Conservation (phyloP, 2,797 vertebrate genomes). For the Xenops minutus region DNA sequence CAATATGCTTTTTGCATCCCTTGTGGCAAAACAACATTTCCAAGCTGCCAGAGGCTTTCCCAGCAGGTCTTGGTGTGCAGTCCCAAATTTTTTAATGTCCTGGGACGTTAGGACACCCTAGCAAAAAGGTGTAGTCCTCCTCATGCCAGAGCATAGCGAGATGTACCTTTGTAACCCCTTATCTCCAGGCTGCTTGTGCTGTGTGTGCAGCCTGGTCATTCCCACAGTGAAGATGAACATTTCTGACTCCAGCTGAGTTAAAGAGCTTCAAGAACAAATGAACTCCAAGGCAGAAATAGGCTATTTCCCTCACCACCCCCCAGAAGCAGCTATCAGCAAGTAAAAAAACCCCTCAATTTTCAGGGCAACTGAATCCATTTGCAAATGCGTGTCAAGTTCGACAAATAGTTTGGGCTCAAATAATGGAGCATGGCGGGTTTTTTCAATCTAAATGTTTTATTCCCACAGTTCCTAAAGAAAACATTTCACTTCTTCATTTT, state of each 20-base stretch:
- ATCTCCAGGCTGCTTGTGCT: neutral
- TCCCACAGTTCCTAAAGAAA: slow-evolving; percentile 18
- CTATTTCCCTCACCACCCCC: neutral
- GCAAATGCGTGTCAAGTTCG: neutral
- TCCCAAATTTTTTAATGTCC: neutral
- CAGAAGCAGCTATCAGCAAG: neutral
- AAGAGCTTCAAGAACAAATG: slow-evolving; percentile 14
- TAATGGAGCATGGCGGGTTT: slow-evolving; percentile 1
- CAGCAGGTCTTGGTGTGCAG: fast-evolving
- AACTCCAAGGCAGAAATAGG: slow-evolving; percentile 21
- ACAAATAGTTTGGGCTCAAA: slow-evolving; percentile 31
- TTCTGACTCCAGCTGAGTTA: slow-evolving; percentile 29
- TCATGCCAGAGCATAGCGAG: fast-evolving
- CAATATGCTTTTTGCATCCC: neutral
- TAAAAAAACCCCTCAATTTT: neutral
- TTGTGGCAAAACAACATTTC: neutral
- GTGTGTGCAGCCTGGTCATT: neutral
- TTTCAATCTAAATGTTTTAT: slow-evolving; percentile 47
- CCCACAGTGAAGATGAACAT: neutral
- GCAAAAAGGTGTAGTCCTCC: neutral
- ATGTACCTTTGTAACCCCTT: neutral
- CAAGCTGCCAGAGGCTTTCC: neutral
- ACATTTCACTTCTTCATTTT: slow-evolving; percentile 32
- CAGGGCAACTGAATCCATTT: slow-evolving; percentile 39
- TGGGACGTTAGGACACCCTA: neutral